Conservation (phyloP, 2,113 vertebrate species). For the Phasianus colchicus region DNA sequence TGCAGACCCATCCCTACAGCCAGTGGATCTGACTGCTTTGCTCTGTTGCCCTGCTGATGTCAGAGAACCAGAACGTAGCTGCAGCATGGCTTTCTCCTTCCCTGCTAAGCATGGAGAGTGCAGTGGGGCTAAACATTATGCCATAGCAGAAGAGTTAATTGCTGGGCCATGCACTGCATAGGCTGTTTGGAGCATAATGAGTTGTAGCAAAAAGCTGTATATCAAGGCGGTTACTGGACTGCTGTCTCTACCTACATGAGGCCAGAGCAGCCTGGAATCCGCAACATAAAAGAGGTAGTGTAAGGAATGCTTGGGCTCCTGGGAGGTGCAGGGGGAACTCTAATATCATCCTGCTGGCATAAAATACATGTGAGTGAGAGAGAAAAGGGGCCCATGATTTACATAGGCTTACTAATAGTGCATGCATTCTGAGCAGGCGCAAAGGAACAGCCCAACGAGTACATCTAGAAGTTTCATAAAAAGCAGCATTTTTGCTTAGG, state of each 20-base stretch:
- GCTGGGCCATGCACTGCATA: neutral
- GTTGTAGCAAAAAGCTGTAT: neutral
- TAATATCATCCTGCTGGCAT: conserved; percentile 24
- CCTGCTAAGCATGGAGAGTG: accelerated
- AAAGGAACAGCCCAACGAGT: conserved; percentile 37
- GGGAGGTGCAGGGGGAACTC: conserved; percentile 37
- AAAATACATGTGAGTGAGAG: neutral
- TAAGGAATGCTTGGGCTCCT: conserved; percentile 3
- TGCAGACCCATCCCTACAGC: neutral
- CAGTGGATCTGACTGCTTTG: neutral
- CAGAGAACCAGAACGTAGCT: neutral
- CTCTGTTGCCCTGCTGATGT: neutral
- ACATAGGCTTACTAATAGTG: conserved; percentile 19
- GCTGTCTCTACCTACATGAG: neutral
- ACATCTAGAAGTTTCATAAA: conserved; percentile 50
- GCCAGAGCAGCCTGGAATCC: neutral
- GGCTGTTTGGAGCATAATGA: neutral
- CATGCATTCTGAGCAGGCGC: conserved; percentile 17
- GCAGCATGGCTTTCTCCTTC: neutral
- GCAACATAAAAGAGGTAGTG: neutral
- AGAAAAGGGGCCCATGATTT: neutral
- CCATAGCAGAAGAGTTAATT: neutral
- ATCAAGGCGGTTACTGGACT: neutral
- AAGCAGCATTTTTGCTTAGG: conserved; percentile 52
- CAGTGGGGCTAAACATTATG: neutral